Conservation (phyloP, 2,888 invertebrate genomes). For the Desoria tigrina region DNA sequence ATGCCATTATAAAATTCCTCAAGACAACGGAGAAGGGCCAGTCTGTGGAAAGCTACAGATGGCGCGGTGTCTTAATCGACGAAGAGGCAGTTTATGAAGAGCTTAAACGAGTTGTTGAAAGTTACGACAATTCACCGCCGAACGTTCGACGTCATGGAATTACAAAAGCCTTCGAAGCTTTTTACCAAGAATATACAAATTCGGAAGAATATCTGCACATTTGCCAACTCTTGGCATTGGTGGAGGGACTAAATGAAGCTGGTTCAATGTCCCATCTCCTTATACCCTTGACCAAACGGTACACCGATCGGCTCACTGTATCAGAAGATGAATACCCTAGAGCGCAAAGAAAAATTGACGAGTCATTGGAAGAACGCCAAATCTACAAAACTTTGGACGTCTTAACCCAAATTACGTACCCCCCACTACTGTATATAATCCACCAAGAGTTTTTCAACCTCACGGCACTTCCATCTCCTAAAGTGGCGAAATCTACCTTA, state of each 20-base stretch:
- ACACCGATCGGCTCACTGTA: background rate
- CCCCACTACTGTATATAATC: constrained; percentile 5
- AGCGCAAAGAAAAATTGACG: background rate
- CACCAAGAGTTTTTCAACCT: constrained; percentile 20
- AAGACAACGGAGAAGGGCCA: no score
- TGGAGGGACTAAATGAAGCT: background rate
- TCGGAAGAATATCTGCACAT: background rate
- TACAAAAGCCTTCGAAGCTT: background rate
- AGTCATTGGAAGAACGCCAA: constrained; percentile 2
- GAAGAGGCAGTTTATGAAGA: constrained; percentile 9
- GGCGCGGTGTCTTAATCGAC: background rate
- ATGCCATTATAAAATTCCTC: background rate
- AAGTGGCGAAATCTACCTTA: background rate
- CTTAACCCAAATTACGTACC: background rate
- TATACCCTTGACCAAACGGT: background rate
- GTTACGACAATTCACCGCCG: background rate
- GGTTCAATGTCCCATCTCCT: background rate
- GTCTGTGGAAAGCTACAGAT: no score
- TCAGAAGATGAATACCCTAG: constrained; percentile 4
- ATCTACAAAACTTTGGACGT: constrained; percentile 11
- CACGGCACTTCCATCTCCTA: background rate
- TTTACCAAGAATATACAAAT: background rate
- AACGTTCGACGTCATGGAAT: constrained; percentile 4
- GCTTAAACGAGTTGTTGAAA: background rate
- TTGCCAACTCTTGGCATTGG: background rate